These are phyloP conservation scores for Cnemophilus loriae DNA, from an alignment of 2,113 vertebrate genomes.

Conservation along the genomic window DNA sequence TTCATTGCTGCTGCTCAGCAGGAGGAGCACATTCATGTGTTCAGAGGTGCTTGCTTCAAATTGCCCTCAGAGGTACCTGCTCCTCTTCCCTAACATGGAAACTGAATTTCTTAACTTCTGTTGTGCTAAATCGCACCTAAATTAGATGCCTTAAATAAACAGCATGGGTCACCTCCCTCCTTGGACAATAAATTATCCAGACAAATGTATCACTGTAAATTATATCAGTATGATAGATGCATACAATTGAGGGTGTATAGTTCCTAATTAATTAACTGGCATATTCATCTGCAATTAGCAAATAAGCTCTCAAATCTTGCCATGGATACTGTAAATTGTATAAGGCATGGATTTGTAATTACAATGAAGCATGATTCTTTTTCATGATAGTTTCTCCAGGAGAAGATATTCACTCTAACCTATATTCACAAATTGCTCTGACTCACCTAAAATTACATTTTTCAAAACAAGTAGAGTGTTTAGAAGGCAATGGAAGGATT, in stretches of 20 bases:
- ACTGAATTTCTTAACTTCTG: neutral
- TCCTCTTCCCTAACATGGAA: neutral
- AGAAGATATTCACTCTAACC: neutral
- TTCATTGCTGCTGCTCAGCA: neutral
- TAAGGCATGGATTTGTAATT: neutral
- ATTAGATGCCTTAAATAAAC: constrained; percentile 19
- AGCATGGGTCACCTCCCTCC: neutral
- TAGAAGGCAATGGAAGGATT: neutral
- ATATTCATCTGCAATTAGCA: constrained; percentile 51
- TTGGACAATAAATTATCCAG: neutral
- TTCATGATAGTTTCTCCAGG: neutral
- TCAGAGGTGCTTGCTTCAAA: neutral
- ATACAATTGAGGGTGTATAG: constrained; percentile 1
- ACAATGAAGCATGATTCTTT: neutral
- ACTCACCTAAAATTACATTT: constrained; percentile 1
- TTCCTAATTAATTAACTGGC: constrained; percentile 56
- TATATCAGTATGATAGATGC: constrained; percentile 41
- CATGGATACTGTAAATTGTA: neutral
- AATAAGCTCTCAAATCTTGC: constrained; percentile 41
- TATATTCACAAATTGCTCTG: neutral
- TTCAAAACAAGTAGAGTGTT: neutral
- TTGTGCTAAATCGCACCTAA: neutral
- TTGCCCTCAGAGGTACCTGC: neutral
- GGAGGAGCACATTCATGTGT: neutral
- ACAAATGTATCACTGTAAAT: constrained; percentile 27